Evolutionary conservation across 2,797 vertebrate species (phyloP).

Genomic region (Champsocephalus gunnari): DNA sequence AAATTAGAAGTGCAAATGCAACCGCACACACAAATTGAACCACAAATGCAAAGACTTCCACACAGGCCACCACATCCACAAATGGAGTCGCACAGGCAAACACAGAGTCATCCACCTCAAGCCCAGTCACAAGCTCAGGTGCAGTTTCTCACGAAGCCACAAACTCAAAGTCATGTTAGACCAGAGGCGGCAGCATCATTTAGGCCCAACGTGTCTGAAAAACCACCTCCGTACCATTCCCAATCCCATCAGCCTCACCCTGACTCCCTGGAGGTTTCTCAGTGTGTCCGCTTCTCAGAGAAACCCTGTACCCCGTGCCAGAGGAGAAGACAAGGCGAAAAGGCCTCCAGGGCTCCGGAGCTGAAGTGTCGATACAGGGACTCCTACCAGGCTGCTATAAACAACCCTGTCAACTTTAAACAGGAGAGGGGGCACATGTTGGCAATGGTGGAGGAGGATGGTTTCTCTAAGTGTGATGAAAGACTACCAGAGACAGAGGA

Average conservation of each 20-base stretch:
- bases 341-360: constrained; percentile 68
- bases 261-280: constrained; percentile 42
- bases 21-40: constrained; percentile 6
- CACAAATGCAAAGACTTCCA: constrained; percentile 37
- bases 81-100: constrained; percentile 38
- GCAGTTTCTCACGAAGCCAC: constrained; percentile 37
- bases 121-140: constrained; percentile 33
- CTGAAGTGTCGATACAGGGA: constrained; percentile 84
- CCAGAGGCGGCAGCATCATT: constrained; percentile 19
- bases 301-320: constrained; percentile 84
- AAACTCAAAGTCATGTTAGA: constrained; percentile 28
- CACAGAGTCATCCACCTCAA: constrained; percentile 36
- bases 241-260: constrained; percentile 21
- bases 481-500: constrained; percentile 40
- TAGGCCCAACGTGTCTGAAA: constrained; percentile 18
- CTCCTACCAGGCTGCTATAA: constrained; percentile 84
- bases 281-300: constrained; percentile 78
- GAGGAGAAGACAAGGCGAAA: constrained; percentile 76
- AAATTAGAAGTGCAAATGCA: constrained; percentile 47
- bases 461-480: constrained; percentile 65
- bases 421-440: constrained; percentile 58
- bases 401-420: constrained; percentile 80
- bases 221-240: constrained; percentile 50
- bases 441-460: constrained; percentile 79
- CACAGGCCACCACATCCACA: constrained; percentile 15